phyloP scores from a whole-genome alignment of 92 coral and sea anemone genomes.

The Ricordea florida region DNA sequence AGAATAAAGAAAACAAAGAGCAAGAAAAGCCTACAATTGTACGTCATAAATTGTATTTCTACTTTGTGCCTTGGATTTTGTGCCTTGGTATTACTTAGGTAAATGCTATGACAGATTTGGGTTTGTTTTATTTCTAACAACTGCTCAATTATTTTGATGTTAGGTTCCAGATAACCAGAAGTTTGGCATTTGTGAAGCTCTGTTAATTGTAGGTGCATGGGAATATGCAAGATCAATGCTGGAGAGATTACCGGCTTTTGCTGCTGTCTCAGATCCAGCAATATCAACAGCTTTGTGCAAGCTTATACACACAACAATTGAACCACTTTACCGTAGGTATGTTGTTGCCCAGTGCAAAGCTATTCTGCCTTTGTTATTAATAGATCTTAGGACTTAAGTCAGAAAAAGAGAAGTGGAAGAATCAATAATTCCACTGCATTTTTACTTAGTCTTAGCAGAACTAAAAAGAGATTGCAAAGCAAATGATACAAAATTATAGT shows the following conservation, averaged over 20 bases:
- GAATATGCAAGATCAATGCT: slow-evolving; percentile 73
- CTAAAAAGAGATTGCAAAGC: too few relatives aligned
- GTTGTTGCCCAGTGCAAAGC: neutral
- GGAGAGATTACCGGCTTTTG: slow-evolving; percentile 84
- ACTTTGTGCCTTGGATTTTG: too few relatives aligned
- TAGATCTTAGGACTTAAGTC: too few relatives aligned
- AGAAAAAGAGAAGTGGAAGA: too few relatives aligned
- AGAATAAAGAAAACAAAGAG: slow-evolving; percentile 76
- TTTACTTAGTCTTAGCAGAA: too few relatives aligned
- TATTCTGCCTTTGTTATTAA: neutral
- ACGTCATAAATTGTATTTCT: neutral
- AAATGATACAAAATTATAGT: too few relatives aligned
- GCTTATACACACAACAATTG: slow-evolving; percentile 90
- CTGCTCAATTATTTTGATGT: neutral
- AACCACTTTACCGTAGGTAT: slow-evolving; percentile 94
- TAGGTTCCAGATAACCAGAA: slow-evolving; percentile 88
- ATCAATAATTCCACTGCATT: too few relatives aligned
- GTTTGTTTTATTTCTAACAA: neutral
- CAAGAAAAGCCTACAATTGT: slow-evolving; percentile 69
- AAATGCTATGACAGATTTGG: neutral
- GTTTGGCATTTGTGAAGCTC: slow-evolving; percentile 92
- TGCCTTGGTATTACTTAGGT: too few relatives aligned
- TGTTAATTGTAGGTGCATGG: slow-evolving; percentile 96
- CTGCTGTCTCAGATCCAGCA: slow-evolving; percentile 81
- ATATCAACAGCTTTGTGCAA: slow-evolving; percentile 89